Base-by-base conservation (phyloP, 2,113 vertebrate species). In the Phoenicopterus ruber region DNA sequence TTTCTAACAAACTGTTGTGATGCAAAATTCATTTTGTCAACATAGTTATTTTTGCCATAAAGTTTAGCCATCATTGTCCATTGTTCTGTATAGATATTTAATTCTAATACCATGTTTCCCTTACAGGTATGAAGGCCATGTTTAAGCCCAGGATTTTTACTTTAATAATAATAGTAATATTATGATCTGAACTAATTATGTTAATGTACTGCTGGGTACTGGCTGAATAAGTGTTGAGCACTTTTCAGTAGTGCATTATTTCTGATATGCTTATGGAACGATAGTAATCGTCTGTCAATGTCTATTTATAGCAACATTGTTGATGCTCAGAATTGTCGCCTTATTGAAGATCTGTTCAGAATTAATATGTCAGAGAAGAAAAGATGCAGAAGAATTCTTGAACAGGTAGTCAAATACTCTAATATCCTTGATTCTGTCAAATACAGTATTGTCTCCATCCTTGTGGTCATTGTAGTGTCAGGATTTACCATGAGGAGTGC, bases 321-420 rank as follows among this genome's bases (percentile, higher is more conserved):
- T 77, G 99, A 99, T 97, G 99, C 99, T 62, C 99, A 99, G 93
- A 99, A 99, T 97, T 99, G 99, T 69, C 98, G 99, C 31, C 99
- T 99, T 28, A 99, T 99, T 93, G 99, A 99, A 96, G 99, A 99
- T 89, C 97, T 99, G 44, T 99, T 99, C 97, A 99, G 99, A 91
- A 99, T 99, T 93, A 99, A 99, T 87, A 97, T 99, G 96, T 98
- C 98, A 82, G 99, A 99, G 97, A 99, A 99, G 96, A 99, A 99
- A 96, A 98, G 99, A 11, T 99, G 99, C 93, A 98, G 99, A 89
- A 98, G 99, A 96, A 99, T 99, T 93, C 98, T 99, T 12, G 99
- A 99, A 73, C 99, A 99, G 98, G 99, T 99, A 96, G 42, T 74
- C n/a, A 44, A 46, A 93, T 83, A 78, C 21, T 62, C 15, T 9